Base-by-base conservation (phyloP, 2,797 vertebrate species). In the Schizopygopsis malacanthus region DNA sequence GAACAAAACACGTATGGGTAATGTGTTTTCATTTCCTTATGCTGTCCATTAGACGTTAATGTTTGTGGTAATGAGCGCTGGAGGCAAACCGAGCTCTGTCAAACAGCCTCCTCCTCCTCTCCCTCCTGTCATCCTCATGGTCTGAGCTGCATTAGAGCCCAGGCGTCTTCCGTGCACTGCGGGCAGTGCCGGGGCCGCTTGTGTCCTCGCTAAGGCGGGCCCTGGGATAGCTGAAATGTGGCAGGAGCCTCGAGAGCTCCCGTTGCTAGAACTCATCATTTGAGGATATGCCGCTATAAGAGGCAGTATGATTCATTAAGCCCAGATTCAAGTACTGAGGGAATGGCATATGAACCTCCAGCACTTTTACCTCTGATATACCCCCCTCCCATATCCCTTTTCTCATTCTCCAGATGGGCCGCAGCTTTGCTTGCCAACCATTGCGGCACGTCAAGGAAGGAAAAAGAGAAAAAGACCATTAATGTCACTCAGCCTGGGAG, bases 391-490 rank as follows among this genome's bases (percentile, higher is more conserved):
- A 22, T 84, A 63, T 78, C 75, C 75, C 75, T 52, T 65, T 59
- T 85, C 59, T 85, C 70, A 65, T 75, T 73, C 78, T 89, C 86
- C 87, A 92, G 90, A 91, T 90, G 90, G 91, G 89, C 61, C 56
- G 1, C 52, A 28, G 78, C 20, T 11, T 54, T 65, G 6, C 75
- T 33, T 76, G 86, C 89, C 89, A 91, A 81, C 80, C 39, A 18
- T 71, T 67, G 41, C 79, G 5, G 45, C 75, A 75, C 43, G 45
- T 84, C 69, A 85, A 52, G 33, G 56, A 81, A 59, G 43, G 33
- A 75, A 73, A 79, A 80, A 72, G 67, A 85, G 52, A 79, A 85
- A 81, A 70, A 83, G 81, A 85, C 84, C 86, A 84, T 87, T 87
- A 87, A 87, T 81, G 83, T 87, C 86, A 81, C 70, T 77, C 63